These are phyloP conservation scores for Cardinalis cardinalis DNA, from an alignment of 2,113 vertebrate species.

Conservation along the genomic window DNA sequence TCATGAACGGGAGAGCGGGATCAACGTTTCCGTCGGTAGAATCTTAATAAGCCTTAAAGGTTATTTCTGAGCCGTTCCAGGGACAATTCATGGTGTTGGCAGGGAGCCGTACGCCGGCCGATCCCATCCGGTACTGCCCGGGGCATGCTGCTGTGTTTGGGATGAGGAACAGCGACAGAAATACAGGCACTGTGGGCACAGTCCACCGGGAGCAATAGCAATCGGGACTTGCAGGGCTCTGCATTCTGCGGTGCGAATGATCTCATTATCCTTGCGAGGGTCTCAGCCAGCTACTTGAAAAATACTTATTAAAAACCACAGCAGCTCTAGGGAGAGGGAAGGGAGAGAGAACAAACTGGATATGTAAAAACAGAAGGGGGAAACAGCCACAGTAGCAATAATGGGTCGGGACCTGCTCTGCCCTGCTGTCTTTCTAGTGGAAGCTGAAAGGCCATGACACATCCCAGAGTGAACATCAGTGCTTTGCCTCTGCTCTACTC, in stretches of 20 bases:
- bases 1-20: neutral
- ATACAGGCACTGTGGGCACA: neutral
- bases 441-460: neutral
- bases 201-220: constrained; percentile 4
- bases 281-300: constrained; percentile 31
- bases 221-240: neutral
- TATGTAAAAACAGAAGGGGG: neutral
- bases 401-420: neutral
- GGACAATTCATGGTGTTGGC: constrained; percentile 12
- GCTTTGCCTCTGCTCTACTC: neutral
- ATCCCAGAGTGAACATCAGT: accelerated
- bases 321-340: constrained; percentile 15
- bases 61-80: constrained; percentile 15
- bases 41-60: constrained; percentile 59
- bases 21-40: neutral
- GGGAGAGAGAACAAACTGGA: neutral
- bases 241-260: constrained; percentile 33
- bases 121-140: neutral
- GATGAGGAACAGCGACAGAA: constrained; percentile 1
- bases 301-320: constrained; percentile 36
- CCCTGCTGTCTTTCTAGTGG: neutral
- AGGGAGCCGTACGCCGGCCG: neutral
- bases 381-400: neutral
- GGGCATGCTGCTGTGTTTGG: neutral
- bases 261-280: constrained; percentile 38